These are phyloP conservation scores for Odiellus spinosus DNA, from an alignment of 2,888 invertebrate genomes.

Conservation along the genomic window DNA sequence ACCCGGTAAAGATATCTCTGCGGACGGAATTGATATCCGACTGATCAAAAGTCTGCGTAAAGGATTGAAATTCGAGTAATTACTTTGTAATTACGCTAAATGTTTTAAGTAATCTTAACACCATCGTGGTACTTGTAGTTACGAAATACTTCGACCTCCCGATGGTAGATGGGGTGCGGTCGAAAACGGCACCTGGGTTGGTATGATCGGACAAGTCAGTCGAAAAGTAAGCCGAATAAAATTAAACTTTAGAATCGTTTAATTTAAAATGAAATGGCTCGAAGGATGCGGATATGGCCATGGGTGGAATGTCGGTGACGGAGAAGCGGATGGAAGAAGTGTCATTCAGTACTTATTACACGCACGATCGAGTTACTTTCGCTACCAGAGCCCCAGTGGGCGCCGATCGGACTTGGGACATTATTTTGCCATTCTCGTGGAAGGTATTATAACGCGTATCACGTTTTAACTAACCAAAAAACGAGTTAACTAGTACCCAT, in stretches of 20 bases:
- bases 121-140: too few relatives aligned
- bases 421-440: conserved; percentile 11
- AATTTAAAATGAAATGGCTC: too few relatives aligned
- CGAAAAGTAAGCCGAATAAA: conserved; percentile 6
- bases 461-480: too few relatives aligned
- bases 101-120: too few relatives aligned
- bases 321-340: conserved; percentile 6
- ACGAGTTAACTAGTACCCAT: too few relatives aligned
- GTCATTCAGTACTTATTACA: conserved; percentile 9
- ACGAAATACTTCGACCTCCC: conserved; percentile 3
- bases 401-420: conserved; percentile 12
- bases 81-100: too few relatives aligned
- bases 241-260: neutral
- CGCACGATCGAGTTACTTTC: conserved; percentile 10
- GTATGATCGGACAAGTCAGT: conserved; percentile 13
- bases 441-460: conserved; percentile 9
- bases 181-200: conserved; percentile 10
- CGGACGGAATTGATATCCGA: too few relatives aligned
- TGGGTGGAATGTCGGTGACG: conserved; percentile 13
- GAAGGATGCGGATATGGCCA: conserved; percentile 13
- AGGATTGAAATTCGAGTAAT: too few relatives aligned
- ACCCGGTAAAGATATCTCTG: too few relatives aligned
- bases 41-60: too few relatives aligned
- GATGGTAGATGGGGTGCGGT: conserved; percentile 11
- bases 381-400: conserved; percentile 8